Evolutionary conservation across 2,888 invertebrate genomes (phyloP).

Genomic region (Tipula lateralis): DNA sequence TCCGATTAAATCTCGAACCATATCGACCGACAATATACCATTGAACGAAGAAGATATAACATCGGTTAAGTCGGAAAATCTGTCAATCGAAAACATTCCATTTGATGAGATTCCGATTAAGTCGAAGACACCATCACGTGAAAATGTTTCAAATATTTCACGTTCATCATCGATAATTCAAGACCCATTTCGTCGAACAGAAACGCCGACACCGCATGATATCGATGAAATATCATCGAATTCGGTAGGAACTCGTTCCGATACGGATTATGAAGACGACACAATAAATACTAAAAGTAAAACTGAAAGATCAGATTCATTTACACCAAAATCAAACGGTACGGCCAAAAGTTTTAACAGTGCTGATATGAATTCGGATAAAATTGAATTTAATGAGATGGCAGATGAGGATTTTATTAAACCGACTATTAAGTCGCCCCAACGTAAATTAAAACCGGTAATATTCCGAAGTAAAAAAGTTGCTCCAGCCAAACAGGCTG

Average conservation of each 20-base stretch:
- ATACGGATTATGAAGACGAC: slow-evolving; percentile 28
- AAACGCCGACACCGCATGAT: slow-evolving; percentile 24
- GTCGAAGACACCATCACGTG: background rate
- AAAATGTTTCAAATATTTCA: slow-evolving; percentile 27
- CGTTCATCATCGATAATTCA: background rate
- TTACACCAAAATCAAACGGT: slow-evolving; percentile 38
- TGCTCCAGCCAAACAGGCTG: slow-evolving; percentile 12
- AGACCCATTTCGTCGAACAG: background rate
- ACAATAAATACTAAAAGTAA: background rate
- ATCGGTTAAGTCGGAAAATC: slow-evolving; percentile 36
- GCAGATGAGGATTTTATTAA: background rate
- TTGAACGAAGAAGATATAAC: background rate
- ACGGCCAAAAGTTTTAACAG: slow-evolving; percentile 38
- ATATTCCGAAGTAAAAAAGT: slow-evolving; percentile 42
- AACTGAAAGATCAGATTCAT: slow-evolving; percentile 34
- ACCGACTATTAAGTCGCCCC: slow-evolving; percentile 37
- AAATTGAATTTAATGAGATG: slow-evolving; percentile 3
- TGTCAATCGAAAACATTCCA: background rate
- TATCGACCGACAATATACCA: background rate
- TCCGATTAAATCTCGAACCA: slow-evolving; percentile 2
- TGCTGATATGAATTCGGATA: slow-evolving; percentile 42
- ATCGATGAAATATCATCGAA: slow-evolving; percentile 30
- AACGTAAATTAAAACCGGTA: slow-evolving; percentile 45
- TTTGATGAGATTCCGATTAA: slow-evolving; percentile 9
- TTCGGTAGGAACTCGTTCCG: slow-evolving; percentile 26